Base-by-base conservation (phyloP, 2,888 invertebrate genomes). In the Melanostoma mellinum region DNA sequence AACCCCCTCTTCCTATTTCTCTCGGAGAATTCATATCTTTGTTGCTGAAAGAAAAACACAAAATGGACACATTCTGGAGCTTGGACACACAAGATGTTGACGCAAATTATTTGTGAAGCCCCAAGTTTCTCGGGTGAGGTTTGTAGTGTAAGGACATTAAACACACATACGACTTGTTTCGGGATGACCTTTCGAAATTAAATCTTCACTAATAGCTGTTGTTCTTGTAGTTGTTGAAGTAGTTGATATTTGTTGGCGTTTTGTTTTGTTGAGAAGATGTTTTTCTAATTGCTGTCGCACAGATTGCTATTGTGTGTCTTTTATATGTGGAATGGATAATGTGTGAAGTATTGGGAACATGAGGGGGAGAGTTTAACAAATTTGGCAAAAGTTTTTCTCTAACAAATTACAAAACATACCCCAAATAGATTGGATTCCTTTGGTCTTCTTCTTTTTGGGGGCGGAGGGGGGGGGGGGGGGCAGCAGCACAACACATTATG, bases 121-220 rank as follows among this genome's bases (percentile, higher is more conserved):
- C 0, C 30, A 63, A 38, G 36, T 50, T 36, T 61, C 33, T 30
- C 61, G 36, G 46, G 53, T 52, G 30, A 32, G 48, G 36, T 38
- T 63, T 48, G 9, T 9, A 46, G 61, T 63, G 71, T 65, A 40
- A 53, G 42, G 53, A 56, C 52, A 74, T 79, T 50, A 75, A 65
- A 44, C 50, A 73, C 73, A 61, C 20, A 73, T 33, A 63, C 4
- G 53, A 61, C 10, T 60, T 53, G 52, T 50, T 40, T 53, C 4
- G 32, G 48, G 9, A 3, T 52, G 67, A 72, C 65, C 72, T 46
- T 35, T 67, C 32, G 68, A 77, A 81, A 82, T 82, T 82, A 82
- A 77, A 73, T 82, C 77, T 68, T 36, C 3, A 48, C 67, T 55
- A 65, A 61, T 77, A 68, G 77, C 63, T 73, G 38, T 56, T 63